phyloP scores from a whole-genome alignment of 2,888 invertebrate species.

The Rotaria magnacalcarata region DNA sequence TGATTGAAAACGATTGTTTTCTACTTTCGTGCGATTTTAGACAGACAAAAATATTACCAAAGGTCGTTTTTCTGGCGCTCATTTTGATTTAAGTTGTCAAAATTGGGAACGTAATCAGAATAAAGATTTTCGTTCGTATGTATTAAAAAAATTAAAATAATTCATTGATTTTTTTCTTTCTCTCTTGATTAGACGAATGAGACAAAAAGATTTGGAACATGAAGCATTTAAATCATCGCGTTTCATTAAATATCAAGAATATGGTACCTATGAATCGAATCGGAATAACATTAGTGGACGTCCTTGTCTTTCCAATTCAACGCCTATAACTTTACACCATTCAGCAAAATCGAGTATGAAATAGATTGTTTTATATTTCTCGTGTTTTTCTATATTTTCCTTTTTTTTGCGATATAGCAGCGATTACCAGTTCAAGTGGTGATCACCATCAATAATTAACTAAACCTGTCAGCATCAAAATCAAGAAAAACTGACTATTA shows the following conservation, averaged over 20 bases:
- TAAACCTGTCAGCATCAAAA: neutral
- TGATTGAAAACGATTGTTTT: neutral
- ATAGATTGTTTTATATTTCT: no score
- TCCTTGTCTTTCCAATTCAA: neutral
- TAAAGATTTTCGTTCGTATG: constrained; percentile 28
- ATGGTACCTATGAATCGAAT: neutral
- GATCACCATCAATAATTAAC: no score
- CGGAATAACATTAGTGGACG: neutral
- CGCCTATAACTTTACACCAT: neutral
- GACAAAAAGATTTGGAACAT: neutral
- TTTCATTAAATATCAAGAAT: neutral
- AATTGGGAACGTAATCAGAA: constrained; percentile 22
- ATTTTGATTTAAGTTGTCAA: neutral
- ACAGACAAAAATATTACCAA: neutral
- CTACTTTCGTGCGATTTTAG: neutral
- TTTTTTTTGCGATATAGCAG: no score
- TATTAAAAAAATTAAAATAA: neutral
- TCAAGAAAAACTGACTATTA: neutral
- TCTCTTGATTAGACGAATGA: neutral
- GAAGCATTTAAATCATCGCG: neutral
- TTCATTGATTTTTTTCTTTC: neutral
- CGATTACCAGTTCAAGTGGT: neutral
- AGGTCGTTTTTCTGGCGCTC: neutral
- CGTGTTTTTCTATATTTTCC: neutral
- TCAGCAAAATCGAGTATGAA: neutral